Evolutionary conservation across 2,113 vertebrate species (phyloP), one percentile per base, ranked within the genome.

Genomic region (Cisticola juncidis): DNA sequence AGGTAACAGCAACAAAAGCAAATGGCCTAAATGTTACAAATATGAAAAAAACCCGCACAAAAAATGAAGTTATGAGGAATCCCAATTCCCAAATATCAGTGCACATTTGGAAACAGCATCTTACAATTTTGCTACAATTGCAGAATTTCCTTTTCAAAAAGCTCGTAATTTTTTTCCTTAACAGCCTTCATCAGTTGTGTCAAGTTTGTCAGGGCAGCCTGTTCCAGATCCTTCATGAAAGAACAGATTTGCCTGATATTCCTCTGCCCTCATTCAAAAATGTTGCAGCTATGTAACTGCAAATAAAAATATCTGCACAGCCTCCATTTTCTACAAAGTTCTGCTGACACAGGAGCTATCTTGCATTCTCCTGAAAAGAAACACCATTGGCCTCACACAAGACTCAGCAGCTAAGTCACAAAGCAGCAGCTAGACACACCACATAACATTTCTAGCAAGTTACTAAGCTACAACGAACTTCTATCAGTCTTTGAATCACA

Each of bases 1-100:
- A 69, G 16, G 23, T 20, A 95, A 64, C 33, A 56, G 36, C 53
- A 68, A 45, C 6, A 77, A 76, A 76, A 89, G 20, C 20, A 83
- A 80, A 69, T 20, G 4, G 15, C 4, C 15, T 81, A 64, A 60
- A 42, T 7, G 18, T 60, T 33, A 60, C 8, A n/a, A 68, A 66
- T 25, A 57, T 0, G 0, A 7, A 54, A 51, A 65, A 74, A 42
- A 48, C 0, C 6, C 11, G 47, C 11, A 44, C 12, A 57, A 22
- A 58, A 74, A 74, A 58, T 7, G 0, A 76, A 69, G 23, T 15
- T 40, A 47, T 1, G 9, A 78, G 15, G 60, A 84, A 78, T 31
- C 25, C 28, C 4, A 5, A 42, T 61, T 61, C 13, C 12, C 31
- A 87, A 40, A 11, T 15, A 66, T 51, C 23, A 33, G 19, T 21